phyloP scores from a whole-genome alignment of 1,140 invertebrate species.

The Drosophila sucinea region DNA sequence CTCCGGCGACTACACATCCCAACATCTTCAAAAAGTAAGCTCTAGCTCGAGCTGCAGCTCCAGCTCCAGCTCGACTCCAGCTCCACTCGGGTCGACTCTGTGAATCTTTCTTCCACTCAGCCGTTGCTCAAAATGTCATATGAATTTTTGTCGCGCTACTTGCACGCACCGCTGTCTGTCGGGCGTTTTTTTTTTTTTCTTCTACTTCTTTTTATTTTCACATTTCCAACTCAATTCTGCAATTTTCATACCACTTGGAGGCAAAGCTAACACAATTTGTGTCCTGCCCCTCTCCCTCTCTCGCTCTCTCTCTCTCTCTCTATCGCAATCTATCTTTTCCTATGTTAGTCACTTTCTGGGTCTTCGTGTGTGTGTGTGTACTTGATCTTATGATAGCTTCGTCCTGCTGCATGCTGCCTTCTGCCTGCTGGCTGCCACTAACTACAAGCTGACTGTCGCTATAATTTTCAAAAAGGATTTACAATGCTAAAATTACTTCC shows the following conservation, averaged over 20 bases:
- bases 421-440: conserved; percentile 60
- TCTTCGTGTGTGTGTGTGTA: conserved; percentile 53
- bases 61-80: conserved; percentile 12
- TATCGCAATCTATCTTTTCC: conserved; percentile 3
- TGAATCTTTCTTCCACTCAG: conserved; percentile 19
- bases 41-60: conserved; percentile 38
- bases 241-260: conserved; percentile 22
- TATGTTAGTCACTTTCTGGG: conserved; percentile 36
- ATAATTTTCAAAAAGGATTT: conserved; percentile 81
- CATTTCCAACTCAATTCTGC: conserved; percentile 18
- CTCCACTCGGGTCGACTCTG: conserved; percentile 22
- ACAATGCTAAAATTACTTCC: conserved; percentile 80
- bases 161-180: conserved; percentile 17
- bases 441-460: conserved; percentile 79
- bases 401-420: conserved; percentile 28
- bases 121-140: conserved; percentile 59
- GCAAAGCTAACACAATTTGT: conserved; percentile 11
- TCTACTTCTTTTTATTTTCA: not conserved
- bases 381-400: conserved; percentile 74
- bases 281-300: not conserved
- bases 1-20: not conserved
- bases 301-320: not conserved
- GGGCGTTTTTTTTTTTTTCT: no score
- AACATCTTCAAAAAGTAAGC: conserved; percentile 32
- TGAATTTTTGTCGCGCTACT: conserved; percentile 65